Evolutionary conservation across 37 sponge, comb jelly and placozoan species (phyloP), one percentile per base, ranked within the genome.

Genomic region (Lycopodina hypogea): DNA sequence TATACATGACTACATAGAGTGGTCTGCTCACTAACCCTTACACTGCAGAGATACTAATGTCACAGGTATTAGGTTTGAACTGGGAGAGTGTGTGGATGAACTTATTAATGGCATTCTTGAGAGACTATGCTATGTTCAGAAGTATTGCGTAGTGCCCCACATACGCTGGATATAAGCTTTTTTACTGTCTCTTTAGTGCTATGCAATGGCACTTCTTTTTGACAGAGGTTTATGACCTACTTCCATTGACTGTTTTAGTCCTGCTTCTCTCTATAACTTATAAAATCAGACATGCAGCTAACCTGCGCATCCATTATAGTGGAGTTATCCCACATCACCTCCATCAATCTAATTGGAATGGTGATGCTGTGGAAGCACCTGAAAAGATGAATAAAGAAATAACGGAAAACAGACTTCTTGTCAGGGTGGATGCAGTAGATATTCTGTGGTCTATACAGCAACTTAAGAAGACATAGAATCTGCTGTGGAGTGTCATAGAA

Each of bases 111-210:
- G 87, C 60, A 45, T 84, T 85, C 80, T 79, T 86, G 64, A 95
- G 72, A 8, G 75, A 62, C 21, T 81, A 33, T 39, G 83, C 66
- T 1, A 83, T 72, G 64, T 91, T 95, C 74, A 85, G 84, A 4
- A 95, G 72, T 18, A 91, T 78, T 0, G 56, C 70, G 92, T 92
- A 95, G 35, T 81, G 81, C 21, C 40, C n/a, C 9, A 89, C 92
- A 23, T n/a, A n/a, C n/a, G n/a, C n/a, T n/a, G n/a, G n/a, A n/a
- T n/a, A n/a, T n/a, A n/a, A n/a, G n/a, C n/a, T n/a, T n/a, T n/a
- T 37, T 87, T n/a, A n/a, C n/a, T n/a, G n/a, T n/a, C n/a, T n/a
- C n/a, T n/a, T n/a, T n/a, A n/a, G n/a, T n/a, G n/a, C n/a, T n/a
- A n/a, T n/a, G n/a, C n/a, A n/a, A n/a, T n/a, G n/a, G n/a, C n/a